Base-by-base conservation (phyloP, 2,888 invertebrate species). In the Cosmopolites sordidus region DNA sequence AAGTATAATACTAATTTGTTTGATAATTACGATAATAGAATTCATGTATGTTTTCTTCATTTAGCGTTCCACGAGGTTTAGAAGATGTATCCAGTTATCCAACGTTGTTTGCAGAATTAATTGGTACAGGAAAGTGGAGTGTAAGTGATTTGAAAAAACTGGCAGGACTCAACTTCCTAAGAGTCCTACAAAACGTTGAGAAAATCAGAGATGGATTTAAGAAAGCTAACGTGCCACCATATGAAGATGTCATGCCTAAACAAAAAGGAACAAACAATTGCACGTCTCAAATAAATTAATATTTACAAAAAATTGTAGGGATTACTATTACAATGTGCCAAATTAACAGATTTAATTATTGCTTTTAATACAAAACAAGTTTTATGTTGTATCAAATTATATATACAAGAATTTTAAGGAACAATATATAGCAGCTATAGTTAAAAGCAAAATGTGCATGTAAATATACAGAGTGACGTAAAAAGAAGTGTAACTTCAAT, bases 11-110 rank as follows among this genome's bases (percentile, higher is more conserved):
- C n/a, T n/a, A n/a, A n/a, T n/a, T n/a, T n/a, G n/a, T n/a, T n/a
- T n/a, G n/a, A n/a, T n/a, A n/a, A n/a, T n/a, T n/a, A n/a, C n/a
- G n/a, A n/a, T n/a, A n/a, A n/a, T n/a, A n/a, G n/a, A n/a, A n/a
- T n/a, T n/a, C n/a, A n/a, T n/a, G n/a, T 41, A 44, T 42, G 8
- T 38, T 37, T 57, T 59, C 46, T 48, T 51, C 64, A 69, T 68
- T 47, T 74, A 90, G 90, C 71, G 87, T 88, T 42, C 90, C 90
- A 9, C 83, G 85, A 73, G 91, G 90, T 17, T 75, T 91, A 48
- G 87, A 89, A 73, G 88, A 89, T 69, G 88, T 55, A 4, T 51
- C 55, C 1, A 16, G 43, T 5, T 89, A 89, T 71, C 89, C 89
- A 1, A 79, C 84, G 8, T 76, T 89, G 18, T 88, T 89, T 69